Base-by-base conservation (phyloP, 2,797 vertebrate genomes). In the Ptychobarbus kaznakovi region DNA sequence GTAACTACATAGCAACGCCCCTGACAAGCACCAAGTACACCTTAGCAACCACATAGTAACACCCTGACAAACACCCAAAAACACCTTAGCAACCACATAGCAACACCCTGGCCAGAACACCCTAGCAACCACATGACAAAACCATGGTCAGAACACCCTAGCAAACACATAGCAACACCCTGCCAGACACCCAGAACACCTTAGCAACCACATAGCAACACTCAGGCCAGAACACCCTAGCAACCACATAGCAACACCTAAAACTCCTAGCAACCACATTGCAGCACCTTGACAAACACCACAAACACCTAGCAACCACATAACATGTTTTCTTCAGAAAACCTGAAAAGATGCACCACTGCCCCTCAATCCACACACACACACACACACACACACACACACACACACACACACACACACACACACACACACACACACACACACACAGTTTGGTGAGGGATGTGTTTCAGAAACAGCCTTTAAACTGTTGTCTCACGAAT, bases 41-140 rank as follows among this genome's bases (percentile, higher is more conserved):
- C 22, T 11, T 58, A 61, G n/a, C 11, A 25, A 61, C n/a, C 3
- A n/a, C 56, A 58, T 58, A 11, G 58, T 4, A 61, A 25, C 4
- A 0, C 11, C 0, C 10, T 61, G 56, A 0, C 6, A 1, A 56
- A 1, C 7, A 20, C 51, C 1, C 1, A n/a, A 2, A 11, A 61
- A n/a, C 56, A 25, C 22, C 3, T 0, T 11, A 4, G 22, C 1
- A 4, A 58, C 22, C 10, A 58, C 3, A 58, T 58, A 4, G 22
- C 3, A 58, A 58, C 22, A n/a, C 22, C 20, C 20, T 56, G 53
- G 0, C 3, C 20, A n/a, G 20, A 58, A 10, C 20, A n/a, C 8
- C 53, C 0, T 58, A n/a, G 20, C 8, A 56, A 56, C 53, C 8
- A 56, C 18, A 56, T 11, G 20, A 8, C 22, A 61, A 61, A 0